Conservation (phyloP, 2,113 vertebrate genomes). For the Mobula birostris region DNA sequence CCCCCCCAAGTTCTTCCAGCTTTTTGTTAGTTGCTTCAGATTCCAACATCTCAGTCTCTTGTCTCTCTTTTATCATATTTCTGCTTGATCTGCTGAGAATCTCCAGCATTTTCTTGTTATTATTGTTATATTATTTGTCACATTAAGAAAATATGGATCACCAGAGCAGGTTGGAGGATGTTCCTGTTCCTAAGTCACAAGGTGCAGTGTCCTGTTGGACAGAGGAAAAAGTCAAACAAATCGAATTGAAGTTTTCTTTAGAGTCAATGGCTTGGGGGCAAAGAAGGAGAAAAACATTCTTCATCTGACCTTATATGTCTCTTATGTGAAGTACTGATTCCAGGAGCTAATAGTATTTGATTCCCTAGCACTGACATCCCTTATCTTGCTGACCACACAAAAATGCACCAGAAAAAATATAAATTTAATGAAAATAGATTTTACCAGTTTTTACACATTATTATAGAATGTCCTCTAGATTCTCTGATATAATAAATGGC, state of each 20-base stretch:
- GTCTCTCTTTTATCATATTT: too few relatives aligned
- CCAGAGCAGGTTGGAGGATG: background rate
- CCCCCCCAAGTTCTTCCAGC: too few relatives aligned
- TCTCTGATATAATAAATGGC: constrained; percentile 15
- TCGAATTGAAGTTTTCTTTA: background rate
- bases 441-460: background rate
- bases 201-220: background rate
- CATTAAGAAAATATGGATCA: background rate
- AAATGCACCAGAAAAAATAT: background rate
- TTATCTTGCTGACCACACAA: constrained; percentile 25
- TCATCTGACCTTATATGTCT: background rate
- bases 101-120: background rate
- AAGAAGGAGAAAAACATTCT: background rate
- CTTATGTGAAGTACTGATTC: background rate
- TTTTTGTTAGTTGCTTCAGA: too few relatives aligned
- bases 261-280: background rate
- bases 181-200: background rate
- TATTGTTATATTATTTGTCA: background rate
- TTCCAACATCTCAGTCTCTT: too few relatives aligned
- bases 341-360: background rate
- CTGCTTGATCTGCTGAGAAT: background rate
- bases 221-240: background rate
- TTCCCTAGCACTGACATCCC: background rate
- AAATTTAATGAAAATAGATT: background rate
- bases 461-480: constrained; percentile 10